phyloP scores from a whole-genome alignment of 2,888 invertebrate genomes.

The Podabrus alpinus region DNA sequence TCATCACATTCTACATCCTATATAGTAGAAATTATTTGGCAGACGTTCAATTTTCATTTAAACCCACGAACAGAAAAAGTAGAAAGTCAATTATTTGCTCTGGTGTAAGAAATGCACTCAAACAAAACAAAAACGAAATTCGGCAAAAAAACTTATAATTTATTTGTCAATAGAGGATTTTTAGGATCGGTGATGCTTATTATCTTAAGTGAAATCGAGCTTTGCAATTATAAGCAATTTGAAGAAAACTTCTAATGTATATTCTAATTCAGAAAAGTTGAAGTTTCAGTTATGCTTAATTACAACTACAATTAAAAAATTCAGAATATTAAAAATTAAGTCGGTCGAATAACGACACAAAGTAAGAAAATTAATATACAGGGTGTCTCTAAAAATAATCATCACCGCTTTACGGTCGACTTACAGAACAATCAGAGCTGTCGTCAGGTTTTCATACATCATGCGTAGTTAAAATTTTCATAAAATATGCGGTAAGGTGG shows the following conservation, averaged over 20 bases:
- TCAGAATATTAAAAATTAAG: no score
- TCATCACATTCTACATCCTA: neutral
- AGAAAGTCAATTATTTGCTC: neutral
- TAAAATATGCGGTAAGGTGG: no score
- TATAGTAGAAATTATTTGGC: neutral
- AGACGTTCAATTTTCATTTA: neutral
- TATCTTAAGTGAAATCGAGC: neutral
- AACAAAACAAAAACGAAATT: neutral
- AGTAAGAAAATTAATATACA: no score
- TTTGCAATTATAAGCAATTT: neutral
- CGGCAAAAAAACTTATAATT: neutral
- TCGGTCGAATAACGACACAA: no score
- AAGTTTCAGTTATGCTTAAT: neutral
- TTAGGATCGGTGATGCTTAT: neutral
- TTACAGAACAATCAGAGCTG: no score
- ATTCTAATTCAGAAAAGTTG: neutral
- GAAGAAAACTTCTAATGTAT: neutral
- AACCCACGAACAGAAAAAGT: neutral
- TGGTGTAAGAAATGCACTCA: neutral
- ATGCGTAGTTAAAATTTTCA: no score
- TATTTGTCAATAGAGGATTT: neutral
- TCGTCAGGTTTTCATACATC: no score
- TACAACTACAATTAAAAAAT: neutral
- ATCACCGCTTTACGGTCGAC: no score
- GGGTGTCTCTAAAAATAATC: no score